Evolutionary conservation across 1,140 invertebrate species (phyloP).

Genomic region (Metaphire vulgaris): DNA sequence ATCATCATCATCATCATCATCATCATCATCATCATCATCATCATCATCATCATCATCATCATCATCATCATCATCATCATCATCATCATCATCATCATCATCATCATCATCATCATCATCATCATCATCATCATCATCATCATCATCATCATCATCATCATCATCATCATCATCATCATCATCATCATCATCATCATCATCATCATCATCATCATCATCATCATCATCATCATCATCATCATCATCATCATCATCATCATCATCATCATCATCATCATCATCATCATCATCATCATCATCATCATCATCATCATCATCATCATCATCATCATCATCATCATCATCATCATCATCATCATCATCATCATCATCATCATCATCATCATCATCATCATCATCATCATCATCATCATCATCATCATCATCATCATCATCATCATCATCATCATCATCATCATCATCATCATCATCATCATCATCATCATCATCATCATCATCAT

Average conservation of each 20-base stretch:
- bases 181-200: constrained; percentile 3
- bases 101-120: constrained; percentile 2
- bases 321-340: background rate
- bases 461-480: constrained; percentile 2
- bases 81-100: constrained; percentile 2
- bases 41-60: constrained; percentile 2
- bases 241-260: constrained; percentile 3
- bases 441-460: constrained; percentile 2
- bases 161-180: constrained; percentile 2
- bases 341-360: background rate
- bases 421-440: constrained; percentile 1
- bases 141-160: constrained; percentile 2
- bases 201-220: constrained; percentile 2
- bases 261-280: constrained; percentile 2
- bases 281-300: constrained; percentile 2
- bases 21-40: constrained; percentile 2
- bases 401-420: background rate
- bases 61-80: constrained; percentile 3
- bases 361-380: background rate
- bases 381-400: background rate
- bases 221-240: constrained; percentile 2
- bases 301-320: constrained; percentile 3
- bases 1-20: constrained; percentile 3
- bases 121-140: constrained; percentile 3
- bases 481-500: constrained; percentile 3